Conservation (phyloP, 1,140 invertebrate genomes). For the Muscidifurax raptorellus region DNA sequence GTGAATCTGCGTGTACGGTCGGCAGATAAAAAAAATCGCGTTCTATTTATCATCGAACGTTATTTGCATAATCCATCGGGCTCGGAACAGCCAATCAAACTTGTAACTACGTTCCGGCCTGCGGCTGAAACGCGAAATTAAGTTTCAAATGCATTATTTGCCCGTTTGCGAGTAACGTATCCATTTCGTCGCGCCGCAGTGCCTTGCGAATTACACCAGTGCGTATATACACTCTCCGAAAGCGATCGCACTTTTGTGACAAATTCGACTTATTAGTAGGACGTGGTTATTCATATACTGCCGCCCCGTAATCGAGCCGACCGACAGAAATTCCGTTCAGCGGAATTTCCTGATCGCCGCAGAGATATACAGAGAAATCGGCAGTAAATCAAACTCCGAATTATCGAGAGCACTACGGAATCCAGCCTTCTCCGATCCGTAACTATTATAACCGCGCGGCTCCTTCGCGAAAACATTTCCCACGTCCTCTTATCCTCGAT, state of each 20-base stretch:
- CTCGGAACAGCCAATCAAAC: not conserved
- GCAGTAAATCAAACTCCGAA: not conserved
- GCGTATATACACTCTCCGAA: too few relatives aligned
- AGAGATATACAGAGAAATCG: not conserved
- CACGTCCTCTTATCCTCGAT: not conserved
- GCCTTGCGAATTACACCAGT: too few relatives aligned
- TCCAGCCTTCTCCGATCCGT: not conserved
- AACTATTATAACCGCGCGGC: not conserved
- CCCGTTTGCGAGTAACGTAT: not conserved
- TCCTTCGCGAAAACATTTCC: not conserved
- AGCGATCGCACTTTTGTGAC: too few relatives aligned
- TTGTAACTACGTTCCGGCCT: not conserved
- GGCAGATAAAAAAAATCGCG: not conserved
- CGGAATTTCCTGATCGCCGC: too few relatives aligned
- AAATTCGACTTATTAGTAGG: too few relatives aligned
- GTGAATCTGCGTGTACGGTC: too few relatives aligned
- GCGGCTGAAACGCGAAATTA: not conserved
- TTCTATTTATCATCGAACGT: not conserved
- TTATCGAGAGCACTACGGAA: not conserved
- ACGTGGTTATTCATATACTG: too few relatives aligned
- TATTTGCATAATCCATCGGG: not conserved
- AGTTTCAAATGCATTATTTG: not conserved
- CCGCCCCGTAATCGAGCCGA: too few relatives aligned
- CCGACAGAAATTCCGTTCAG: too few relatives aligned
- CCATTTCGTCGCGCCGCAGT: not conserved